Evolutionary conservation across 2,113 vertebrate genomes (phyloP), one percentile per base, ranked within the genome.

Genomic region (Charadrius vociferus): DNA sequence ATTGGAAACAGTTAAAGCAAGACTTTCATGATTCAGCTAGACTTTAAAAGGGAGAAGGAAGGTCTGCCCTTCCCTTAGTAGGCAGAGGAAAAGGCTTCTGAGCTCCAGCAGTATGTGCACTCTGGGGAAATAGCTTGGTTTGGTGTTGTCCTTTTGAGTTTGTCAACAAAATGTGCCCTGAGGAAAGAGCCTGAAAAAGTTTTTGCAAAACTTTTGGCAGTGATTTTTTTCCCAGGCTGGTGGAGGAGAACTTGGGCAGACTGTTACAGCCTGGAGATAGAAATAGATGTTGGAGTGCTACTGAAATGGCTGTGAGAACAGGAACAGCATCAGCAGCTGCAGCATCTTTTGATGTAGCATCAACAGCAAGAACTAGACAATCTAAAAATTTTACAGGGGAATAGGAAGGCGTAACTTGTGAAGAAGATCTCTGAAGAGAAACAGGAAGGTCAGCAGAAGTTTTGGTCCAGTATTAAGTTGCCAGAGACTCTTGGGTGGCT

Each of bases 101-200:
- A 87, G 91, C 61, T 84, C 68, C 93, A 86, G 59, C 95, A 95
- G 86, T 27, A 4, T 75, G 15, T 75, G 52, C 30, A 47, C 95
- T 94, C 93, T 94, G 61, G 91, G 95, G 95, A 96, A 93, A 96
- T 91, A 61, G 81, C 73, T 85, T 89, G 65, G 68, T 78, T 96
- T 94, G 91, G 41, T 96, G 72, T 84, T 87, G 86, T 89, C 49
- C 73, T 96, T 94, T 94, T 65, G 86, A 96, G 66, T 94, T 94
- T 95, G 91, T 96, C 93, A 96, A 95, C 95, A 97, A 95, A 96
- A 94, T 14, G 18, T 87, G 91, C 95, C 93, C 81, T 68, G 52
- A 96, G 87, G 93, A 95, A 56, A 78, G 79, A 75, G 70, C 70
- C 66, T 93, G 83, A 75, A 95, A 96, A 93, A 89, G 81, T 89